These are phyloP conservation scores for Pelusios castaneus DNA, from an alignment of 2,113 vertebrate species.

Conservation along the genomic window DNA sequence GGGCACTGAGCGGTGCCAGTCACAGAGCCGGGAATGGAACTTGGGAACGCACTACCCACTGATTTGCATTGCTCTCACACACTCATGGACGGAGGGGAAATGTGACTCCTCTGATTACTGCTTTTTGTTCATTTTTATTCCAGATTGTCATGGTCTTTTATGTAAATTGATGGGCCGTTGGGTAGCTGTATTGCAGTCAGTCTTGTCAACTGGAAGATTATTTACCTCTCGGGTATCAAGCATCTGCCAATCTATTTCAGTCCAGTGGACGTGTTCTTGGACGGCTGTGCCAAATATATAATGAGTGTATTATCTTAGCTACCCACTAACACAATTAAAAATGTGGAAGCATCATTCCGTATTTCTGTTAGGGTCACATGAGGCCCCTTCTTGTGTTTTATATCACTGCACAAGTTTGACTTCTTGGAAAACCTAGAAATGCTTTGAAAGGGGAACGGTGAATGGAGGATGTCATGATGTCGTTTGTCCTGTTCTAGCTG, in stretches of 20 bases:
- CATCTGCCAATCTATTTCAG: rapidly evolving
- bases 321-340: rapidly evolving
- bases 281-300: background rate
- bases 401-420: background rate
- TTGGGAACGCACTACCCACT: too few relatives aligned
- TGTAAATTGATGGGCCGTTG: background rate
- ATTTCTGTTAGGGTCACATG: rapidly evolving
- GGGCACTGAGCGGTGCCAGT: background rate
- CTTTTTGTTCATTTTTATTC: background rate
- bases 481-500: rapidly evolving
- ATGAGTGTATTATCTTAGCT: rapidly evolving
- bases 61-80: background rate
- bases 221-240: background rate
- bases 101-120: background rate
- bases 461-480: background rate
- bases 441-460: background rate
- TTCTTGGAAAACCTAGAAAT: rapidly evolving
- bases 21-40: background rate
- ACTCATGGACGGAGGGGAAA: background rate
- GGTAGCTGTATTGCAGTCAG: rapidly evolving
- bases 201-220: background rate
- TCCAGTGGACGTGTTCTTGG: rapidly evolving
- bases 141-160: background rate
- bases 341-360: rapidly evolving
- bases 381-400: background rate